Percentiles rank a stretch among this genome's conserved stretches.
These are phyloP conservation scores for Hyposoter dolosus DNA, from an alignment of 2,888 invertebrate species.

Conservation along the genomic window DNA sequence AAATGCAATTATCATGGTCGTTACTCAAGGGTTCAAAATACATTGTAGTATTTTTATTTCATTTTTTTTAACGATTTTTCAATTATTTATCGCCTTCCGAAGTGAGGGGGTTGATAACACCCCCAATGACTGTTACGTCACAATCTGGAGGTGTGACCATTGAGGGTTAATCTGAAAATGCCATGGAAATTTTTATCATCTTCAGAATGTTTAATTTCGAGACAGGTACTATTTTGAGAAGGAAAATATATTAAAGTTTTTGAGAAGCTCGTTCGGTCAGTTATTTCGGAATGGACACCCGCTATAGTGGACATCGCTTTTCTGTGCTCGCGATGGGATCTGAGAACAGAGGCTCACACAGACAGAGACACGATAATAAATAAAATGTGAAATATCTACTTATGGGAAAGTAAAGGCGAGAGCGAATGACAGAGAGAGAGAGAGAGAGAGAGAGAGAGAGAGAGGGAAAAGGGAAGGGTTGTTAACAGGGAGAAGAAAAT, in stretches of 20 bases:
- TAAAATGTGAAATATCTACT: slow-evolving; percentile 53
- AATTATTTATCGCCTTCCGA: no score
- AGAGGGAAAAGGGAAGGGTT: background rate
- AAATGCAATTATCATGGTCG: no score
- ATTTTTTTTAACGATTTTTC: no score
- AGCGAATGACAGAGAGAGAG: slow-evolving; percentile 2
- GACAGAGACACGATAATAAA: slow-evolving; percentile 52
- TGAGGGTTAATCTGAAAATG: no score
- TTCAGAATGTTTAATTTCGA: no score
- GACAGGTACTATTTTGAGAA: background rate
- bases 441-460: slow-evolving; percentile 9
- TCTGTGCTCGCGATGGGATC: slow-evolving; percentile 9
- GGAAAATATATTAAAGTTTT: background rate
- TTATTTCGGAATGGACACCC: background rate
- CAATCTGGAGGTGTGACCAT: no score
- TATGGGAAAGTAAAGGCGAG: slow-evolving; percentile 15
- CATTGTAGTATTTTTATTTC: no score
- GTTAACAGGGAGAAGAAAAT: slow-evolving; percentile 7
- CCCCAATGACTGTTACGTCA: no score
- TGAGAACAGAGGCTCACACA: slow-evolving; percentile 20
- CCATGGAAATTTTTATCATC: no score
- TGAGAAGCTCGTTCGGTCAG: background rate
- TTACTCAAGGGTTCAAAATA: no score
- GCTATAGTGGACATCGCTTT: background rate
- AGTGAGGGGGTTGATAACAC: no score